Base-by-base conservation (phyloP, 1,140 invertebrate species). In the Brachionus sp. region DNA sequence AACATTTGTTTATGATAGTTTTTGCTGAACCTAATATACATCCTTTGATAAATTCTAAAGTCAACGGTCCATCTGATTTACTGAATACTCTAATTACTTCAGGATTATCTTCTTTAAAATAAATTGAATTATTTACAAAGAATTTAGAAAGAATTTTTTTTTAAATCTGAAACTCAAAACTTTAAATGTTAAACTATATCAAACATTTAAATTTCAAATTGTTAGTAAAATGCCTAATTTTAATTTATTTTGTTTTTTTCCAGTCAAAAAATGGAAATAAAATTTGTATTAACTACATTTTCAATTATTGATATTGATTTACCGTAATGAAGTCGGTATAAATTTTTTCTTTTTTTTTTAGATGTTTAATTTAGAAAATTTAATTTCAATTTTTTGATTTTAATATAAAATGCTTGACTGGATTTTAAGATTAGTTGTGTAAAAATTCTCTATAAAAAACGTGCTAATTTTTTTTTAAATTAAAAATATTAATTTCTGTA, bases 31-130 rank as follows among this genome's bases (percentile, higher is more conserved):
- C 77, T 13, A 80, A 66, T 10, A 80, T 6, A 25, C 77, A 80
- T 5, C 77, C 77, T 80, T 80, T 80, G 19, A 80, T 80, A 25
- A 62, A 62, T 16, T 80, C 77, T 33, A 80, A 44, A 33, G 13
- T 80, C 50, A 80, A 42, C 57, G 46, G 77, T 25, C 5, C 10
- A 37, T n/a, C 10, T 33, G 77, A 12, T 44, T 80, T 80, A 13
- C 19, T 33, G 23, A 80, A 80, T 42, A 80, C 13, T 80, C 35
- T 57, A 13, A 80, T 44, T 6, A 80, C 77, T 25, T 66, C 62
- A 5, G 77, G 77, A 66, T 80, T 80, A 12, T 80, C 77, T 3
- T 80, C 77, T 80, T 35, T 16, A 33, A 57, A 25, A 42, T 10
- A 23, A 57, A 29, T 29, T 29, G 1, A 29, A 29, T 29, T 29